These are phyloP conservation scores for Acrossocheilus fasciatus DNA, from an alignment of 2,797 vertebrate species.

Conservation along the genomic window DNA sequence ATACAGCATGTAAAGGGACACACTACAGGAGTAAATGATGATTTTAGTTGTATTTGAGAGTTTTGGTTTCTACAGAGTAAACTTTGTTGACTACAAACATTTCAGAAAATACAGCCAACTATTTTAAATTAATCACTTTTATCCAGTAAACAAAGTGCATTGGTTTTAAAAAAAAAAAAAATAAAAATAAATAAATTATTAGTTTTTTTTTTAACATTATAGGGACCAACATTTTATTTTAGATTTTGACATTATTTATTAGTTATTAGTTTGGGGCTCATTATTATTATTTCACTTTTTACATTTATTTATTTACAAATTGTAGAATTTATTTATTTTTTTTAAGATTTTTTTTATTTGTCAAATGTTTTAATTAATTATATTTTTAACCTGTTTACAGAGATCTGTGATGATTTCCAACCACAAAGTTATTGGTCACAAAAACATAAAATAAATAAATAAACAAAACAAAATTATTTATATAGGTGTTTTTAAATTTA, in stretches of 20 bases:
- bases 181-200: no score
- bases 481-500: no score
- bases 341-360: neutral
- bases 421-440: neutral
- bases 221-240: neutral
- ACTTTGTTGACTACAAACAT: neutral
- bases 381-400: neutral
- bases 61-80: neutral
- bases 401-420: neutral
- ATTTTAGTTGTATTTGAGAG: neutral
- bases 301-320: no score
- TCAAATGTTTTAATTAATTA: neutral
- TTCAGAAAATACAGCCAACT: neutral
- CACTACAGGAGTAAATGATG: neutral
- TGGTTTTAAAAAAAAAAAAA: neutral
- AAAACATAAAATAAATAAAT: no score
- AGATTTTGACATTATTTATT: neutral
- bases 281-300: neutral
- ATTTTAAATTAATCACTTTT: neutral
- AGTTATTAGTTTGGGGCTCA: no score
- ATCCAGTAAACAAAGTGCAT: neutral
- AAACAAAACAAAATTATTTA: no score
- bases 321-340: no score
- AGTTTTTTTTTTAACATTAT: no score
- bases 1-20: neutral